Evolutionary conservation across 1,140 invertebrate species (phyloP).

Genomic region (Drosophila equinoxialis): DNA sequence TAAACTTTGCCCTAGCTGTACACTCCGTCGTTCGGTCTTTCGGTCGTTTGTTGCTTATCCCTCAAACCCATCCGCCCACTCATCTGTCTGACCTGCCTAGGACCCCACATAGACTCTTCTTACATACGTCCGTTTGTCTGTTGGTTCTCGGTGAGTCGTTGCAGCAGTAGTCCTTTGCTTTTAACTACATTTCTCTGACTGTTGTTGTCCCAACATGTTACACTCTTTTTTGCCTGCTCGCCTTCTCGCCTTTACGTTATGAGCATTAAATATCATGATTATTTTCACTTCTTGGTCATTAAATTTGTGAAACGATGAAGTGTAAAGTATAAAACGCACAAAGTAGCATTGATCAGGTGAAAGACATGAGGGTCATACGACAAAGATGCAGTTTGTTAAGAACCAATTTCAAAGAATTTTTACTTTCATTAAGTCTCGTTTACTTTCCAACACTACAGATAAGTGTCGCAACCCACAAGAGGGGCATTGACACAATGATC

Average conservation of each 20-base stretch:
- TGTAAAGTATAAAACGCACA: not conserved
- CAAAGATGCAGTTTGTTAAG: no score
- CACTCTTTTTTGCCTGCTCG: not conserved
- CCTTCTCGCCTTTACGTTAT: not conserved
- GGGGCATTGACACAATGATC: no score
- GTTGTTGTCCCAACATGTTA: not conserved
- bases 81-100: conserved; percentile 3
- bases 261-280: conserved; percentile 4
- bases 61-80: not conserved
- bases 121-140: not conserved
- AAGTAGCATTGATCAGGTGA: not conserved
- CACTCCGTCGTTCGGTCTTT: not conserved
- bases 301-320: not conserved
- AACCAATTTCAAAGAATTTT: not conserved
- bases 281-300: conserved; percentile 4
- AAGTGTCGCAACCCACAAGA: not conserved
- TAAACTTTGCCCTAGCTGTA: conserved; percentile 53
- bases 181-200: conserved; percentile 4
- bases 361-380: not conserved
- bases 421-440: not conserved
- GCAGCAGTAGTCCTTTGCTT: not conserved
- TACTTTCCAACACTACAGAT: not conserved
- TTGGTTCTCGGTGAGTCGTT: not conserved
- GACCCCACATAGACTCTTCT: not conserved
- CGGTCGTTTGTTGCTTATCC: not conserved